A percentile compares a stretch with the other conserved stretches of the same genome.
These are phyloP conservation scores for Papilio demoleus DNA, from an alignment of 2,888 invertebrate species.

Conservation along the genomic window DNA sequence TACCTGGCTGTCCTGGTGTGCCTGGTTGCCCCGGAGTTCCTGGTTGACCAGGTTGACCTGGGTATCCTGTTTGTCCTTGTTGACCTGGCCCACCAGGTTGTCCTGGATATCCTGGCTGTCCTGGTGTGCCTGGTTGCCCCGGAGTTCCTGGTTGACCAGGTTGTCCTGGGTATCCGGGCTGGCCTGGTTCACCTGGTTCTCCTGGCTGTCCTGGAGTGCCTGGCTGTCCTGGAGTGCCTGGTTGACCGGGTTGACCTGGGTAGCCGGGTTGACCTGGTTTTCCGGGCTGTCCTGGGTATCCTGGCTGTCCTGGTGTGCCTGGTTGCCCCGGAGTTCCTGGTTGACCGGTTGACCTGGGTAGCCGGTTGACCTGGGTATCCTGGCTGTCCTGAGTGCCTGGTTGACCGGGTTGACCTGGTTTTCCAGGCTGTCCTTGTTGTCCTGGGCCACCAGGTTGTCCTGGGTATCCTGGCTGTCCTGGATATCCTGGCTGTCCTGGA, in stretches of 20 bases:
- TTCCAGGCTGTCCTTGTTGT: conserved; percentile 44
- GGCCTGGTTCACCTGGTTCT: conserved; percentile 53
- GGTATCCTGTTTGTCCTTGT: conserved; percentile 44
- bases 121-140: conserved; percentile 47
- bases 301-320: not conserved
- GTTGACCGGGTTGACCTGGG: conserved; percentile 53
- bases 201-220: conserved; percentile 52
- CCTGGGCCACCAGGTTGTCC: conserved; percentile 48
- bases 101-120: conserved; percentile 43
- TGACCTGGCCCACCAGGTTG: conserved; percentile 48
- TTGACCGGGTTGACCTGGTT: conserved; percentile 46
- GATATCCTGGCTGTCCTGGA: too few relatives aligned
- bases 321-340: conserved; percentile 25
- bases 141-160: conserved; percentile 47
- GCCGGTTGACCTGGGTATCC: conserved; percentile 45
- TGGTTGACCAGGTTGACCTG: conserved; percentile 56
- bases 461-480: conserved; percentile 48
- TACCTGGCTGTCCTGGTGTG: too few relatives aligned
- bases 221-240: conserved; percentile 64
- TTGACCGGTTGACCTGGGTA: conserved; percentile 47
- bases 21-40: conserved; percentile 65
- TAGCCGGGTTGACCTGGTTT: conserved; percentile 5
- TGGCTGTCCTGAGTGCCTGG: conserved; percentile 44
- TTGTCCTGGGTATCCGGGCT: conserved; percentile 53
- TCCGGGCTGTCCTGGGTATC: too few relatives aligned